Evolutionary conservation across 1,140 invertebrate species (phyloP).

Genomic region (Euura saliciscinereae): DNA sequence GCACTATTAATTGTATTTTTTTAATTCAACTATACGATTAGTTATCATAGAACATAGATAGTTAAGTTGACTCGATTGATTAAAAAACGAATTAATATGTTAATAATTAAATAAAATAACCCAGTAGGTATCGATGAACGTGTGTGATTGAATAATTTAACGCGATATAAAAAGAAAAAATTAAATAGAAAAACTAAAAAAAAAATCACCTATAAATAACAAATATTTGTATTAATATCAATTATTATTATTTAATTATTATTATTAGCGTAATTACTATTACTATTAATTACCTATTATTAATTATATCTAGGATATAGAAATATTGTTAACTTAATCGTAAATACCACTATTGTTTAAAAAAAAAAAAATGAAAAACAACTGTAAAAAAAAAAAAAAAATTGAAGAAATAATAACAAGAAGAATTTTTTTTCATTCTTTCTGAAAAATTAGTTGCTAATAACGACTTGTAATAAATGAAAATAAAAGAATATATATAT

Average conservation of each 20-base stretch:
- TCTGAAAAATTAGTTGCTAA: no score
- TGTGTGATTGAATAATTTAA: neutral
- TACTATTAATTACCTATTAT: neutral
- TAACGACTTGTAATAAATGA: neutral
- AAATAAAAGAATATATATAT: neutral
- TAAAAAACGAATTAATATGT: no score
- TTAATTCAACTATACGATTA: neutral
- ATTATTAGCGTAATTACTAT: neutral
- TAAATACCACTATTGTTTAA: conserved; percentile 28
- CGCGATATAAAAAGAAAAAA: neutral
- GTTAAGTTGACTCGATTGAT: neutral
- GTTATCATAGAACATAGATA: neutral
- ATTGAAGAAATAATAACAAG: neutral
- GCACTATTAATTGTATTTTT: neutral
- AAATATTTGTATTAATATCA: neutral
- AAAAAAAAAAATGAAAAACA: neutral
- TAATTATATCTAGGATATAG: neutral
- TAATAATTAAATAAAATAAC: neutral
- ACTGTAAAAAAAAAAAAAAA: no score
- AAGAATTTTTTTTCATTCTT: no score
- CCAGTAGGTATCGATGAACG: neutral
- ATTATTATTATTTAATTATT: neutral
- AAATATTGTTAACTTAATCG: conserved; percentile 22
- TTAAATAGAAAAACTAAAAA: neutral
- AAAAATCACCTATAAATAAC: no score